Evolutionary conservation across 2,888 invertebrate genomes (phyloP).

Genomic region (Andrena praecox): DNA sequence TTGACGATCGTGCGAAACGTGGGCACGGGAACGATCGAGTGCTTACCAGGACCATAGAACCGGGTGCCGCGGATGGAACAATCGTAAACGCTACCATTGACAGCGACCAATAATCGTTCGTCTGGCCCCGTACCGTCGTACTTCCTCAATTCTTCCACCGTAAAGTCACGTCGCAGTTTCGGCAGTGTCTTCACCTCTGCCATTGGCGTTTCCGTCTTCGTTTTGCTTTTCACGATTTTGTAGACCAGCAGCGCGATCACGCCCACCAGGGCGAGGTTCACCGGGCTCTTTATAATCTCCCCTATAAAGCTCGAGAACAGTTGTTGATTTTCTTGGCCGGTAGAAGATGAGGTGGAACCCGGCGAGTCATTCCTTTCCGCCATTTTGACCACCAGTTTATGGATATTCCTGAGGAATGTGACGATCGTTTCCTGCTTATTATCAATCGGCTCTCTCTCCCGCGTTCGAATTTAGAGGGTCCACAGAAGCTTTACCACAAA

Average conservation of each 20-base stretch:
- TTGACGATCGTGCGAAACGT: neutral
- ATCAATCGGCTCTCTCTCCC: neutral
- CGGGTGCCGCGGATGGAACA: conserved; percentile 93
- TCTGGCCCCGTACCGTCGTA: conserved; percentile 95
- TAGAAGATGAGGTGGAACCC: conserved; percentile 67
- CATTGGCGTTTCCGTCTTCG: conserved; percentile 78
- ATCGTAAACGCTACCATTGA: conserved; percentile 98
- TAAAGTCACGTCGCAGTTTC: conserved; percentile 95
- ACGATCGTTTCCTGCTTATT: conserved; percentile 16
- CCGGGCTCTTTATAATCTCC: conserved; percentile 90
- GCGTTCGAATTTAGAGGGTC: neutral
- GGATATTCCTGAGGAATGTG: conserved; percentile 40
- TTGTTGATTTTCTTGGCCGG: conserved; percentile 68
- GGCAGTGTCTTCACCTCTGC: conserved; percentile 89
- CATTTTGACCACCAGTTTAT: conserved; percentile 78
- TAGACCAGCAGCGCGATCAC: conserved; percentile 91
- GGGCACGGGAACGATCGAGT: neutral
- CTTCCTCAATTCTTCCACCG: conserved; percentile 92
- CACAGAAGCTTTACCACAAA: neutral
- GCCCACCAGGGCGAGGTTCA: conserved; percentile 89
- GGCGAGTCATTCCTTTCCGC: conserved; percentile 79
- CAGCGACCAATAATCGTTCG: conserved; percentile 95
- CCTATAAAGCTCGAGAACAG: conserved; percentile 84
- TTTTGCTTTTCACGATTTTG: conserved; percentile 89
- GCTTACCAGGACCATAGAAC: conserved; percentile 97